phyloP scores from a whole-genome alignment of 2,113 vertebrate species.

The Anseranas semipalmata region DNA sequence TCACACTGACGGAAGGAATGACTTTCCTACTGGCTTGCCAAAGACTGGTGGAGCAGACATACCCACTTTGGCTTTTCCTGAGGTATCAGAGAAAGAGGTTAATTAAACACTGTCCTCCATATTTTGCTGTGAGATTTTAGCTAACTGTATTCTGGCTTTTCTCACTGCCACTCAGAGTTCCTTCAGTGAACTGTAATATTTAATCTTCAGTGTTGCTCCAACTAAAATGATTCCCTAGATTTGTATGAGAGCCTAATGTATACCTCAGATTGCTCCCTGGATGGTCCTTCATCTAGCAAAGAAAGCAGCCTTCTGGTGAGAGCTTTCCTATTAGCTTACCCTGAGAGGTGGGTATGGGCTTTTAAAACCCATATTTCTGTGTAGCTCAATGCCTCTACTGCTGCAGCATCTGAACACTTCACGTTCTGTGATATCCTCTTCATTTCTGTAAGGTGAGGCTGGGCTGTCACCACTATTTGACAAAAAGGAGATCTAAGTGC shows the following conservation, averaged over 20 bases:
- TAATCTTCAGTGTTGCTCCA: conserved; percentile 46
- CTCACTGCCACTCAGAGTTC: conserved; percentile 38
- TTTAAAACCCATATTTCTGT: not conserved
- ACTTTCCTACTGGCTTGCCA: not conserved
- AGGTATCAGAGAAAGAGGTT: conserved; percentile 60
- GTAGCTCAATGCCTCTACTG: not conserved
- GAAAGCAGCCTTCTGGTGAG: conserved; percentile 25
- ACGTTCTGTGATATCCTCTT: not conserved
- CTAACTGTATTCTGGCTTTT: conserved; percentile 64
- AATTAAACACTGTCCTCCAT: conserved; percentile 48
- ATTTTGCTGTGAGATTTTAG: not conserved
- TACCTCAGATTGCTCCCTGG: conserved; percentile 52
- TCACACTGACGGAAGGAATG: conserved; percentile 21
- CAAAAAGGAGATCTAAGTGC: not conserved
- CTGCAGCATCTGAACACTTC: not conserved
- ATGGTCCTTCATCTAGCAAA: conserved; percentile 40
- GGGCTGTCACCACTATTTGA: not conserved
- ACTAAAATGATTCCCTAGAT: conserved; percentile 42
- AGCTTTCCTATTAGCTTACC: conserved; percentile 16
- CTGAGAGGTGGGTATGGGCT: not conserved
- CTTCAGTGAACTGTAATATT: conserved; percentile 47
- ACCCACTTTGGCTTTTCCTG: conserved; percentile 10
- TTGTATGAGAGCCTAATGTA: conserved; percentile 38
- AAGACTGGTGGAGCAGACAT: conserved; percentile 18
- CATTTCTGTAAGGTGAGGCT: not conserved